Evolutionary conservation across 1,140 invertebrate genomes (phyloP).

Genomic region (Magallana ariakensis): DNA sequence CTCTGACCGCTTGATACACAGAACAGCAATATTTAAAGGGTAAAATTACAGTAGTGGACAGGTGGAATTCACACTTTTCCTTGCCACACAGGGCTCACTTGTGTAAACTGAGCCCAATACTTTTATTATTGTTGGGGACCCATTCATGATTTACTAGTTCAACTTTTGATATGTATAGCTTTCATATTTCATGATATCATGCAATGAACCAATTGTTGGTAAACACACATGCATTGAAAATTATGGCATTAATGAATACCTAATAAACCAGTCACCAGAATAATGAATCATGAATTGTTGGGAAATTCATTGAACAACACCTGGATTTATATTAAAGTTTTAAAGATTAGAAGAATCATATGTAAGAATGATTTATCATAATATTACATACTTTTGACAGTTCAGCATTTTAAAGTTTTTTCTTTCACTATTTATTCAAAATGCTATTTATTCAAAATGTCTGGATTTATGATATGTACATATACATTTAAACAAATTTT

Average conservation of each 20-base stretch:
- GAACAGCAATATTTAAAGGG: background rate
- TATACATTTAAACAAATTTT: no score
- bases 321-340: no score
- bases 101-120: background rate
- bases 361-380: no score
- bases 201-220: conserved; percentile 27
- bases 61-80: conserved; percentile 29
- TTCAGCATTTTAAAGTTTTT: no score
- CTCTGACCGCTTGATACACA: conserved; percentile 9
- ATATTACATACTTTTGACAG: no score
- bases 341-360: no score
- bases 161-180: conserved; percentile 7
- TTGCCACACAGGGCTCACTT: background rate
- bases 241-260: background rate
- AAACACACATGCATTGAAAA: conserved; percentile 31
- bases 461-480: no score
- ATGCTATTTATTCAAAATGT: no score
- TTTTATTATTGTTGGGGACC: background rate
- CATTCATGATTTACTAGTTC: conserved; percentile 5
- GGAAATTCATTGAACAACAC: no score
- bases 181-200: conserved; percentile 28
- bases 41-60: background rate
- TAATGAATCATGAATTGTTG: background rate
- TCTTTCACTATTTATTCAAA: no score
- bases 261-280: background rate